phyloP scores from a whole-genome alignment of 2,797 vertebrate species.

The Onychomys leucogaster region DNA sequence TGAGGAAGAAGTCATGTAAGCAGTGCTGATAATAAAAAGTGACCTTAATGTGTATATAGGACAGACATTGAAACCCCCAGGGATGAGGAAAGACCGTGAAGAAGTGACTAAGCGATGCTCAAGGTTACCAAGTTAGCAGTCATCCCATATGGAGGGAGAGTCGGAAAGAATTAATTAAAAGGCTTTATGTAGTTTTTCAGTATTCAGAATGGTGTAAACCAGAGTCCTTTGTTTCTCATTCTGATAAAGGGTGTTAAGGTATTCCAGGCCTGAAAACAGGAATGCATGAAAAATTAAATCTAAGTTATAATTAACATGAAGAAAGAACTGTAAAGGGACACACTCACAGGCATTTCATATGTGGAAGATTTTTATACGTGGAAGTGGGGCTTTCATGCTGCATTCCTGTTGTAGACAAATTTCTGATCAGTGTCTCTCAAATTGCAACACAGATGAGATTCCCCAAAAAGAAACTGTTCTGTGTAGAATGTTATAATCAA shows the following conservation, averaged over 20 bases:
- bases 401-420: neutral
- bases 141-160: conserved; percentile 52
- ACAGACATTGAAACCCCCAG: conserved; percentile 38
- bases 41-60: conserved; percentile 64
- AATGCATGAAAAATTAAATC: conserved; percentile 37
- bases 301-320: conserved; percentile 53
- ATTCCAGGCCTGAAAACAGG: conserved; percentile 35
- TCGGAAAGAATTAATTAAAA: conserved; percentile 52
- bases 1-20: conserved; percentile 61
- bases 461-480: conserved; percentile 66
- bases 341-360: neutral
- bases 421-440: neutral
- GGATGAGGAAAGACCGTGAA: conserved; percentile 35
- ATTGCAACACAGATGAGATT: neutral
- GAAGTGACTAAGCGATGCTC: conserved; percentile 35
- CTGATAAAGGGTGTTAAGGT: neutral
- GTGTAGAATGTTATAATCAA: conserved; percentile 66
- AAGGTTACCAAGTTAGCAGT: conserved; percentile 39
- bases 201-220: conserved; percentile 3
- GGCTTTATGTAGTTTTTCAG: conserved; percentile 37
- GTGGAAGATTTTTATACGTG: neutral
- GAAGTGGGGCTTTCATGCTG: neutral
- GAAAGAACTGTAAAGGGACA: neutral
- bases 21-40: neutral
- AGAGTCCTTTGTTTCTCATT: conserved; percentile 48